These are phyloP conservation scores for Pantelozetes paolii DNA, from an alignment of 2,888 invertebrate species.

Conservation along the genomic window DNA sequence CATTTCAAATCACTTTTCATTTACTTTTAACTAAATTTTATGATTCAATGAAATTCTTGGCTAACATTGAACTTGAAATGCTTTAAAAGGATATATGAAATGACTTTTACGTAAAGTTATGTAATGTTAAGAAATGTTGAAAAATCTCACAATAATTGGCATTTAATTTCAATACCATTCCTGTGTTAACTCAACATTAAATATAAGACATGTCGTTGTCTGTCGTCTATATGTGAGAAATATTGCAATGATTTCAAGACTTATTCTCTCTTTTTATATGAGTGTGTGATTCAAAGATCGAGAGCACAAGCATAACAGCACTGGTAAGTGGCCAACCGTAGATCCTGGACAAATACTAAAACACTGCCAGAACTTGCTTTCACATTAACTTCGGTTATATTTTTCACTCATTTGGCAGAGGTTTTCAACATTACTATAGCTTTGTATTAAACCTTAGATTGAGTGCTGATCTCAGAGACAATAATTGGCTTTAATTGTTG, in stretches of 20 bases:
- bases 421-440: neutral
- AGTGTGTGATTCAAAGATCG: constrained; percentile 18
- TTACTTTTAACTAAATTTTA: neutral
- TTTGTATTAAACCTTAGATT: too few relatives aligned
- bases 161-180: neutral
- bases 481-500: too few relatives aligned
- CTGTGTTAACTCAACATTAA: constrained; percentile 6
- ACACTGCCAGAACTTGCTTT: neutral
- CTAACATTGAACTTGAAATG: neutral
- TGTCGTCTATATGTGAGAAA: constrained; percentile 33
- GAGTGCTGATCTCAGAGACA: too few relatives aligned
- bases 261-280: neutral
- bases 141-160: constrained; percentile 22
- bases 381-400: neutral
- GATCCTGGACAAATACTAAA: constrained; percentile 6
- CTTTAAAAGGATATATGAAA: neutral
- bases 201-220: constrained; percentile 6
- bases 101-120: neutral
- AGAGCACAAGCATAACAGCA: neutral
- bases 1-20: neutral
- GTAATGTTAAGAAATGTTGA: neutral
- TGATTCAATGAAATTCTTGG: neutral
- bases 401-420: neutral
- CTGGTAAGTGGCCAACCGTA: constrained; percentile 32
- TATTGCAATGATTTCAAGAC: neutral